Evolutionary conservation across 2,113 vertebrate genomes (phyloP), one percentile per base, ranked within the genome.

Genomic region (Poeciliopsis occidentalis): DNA sequence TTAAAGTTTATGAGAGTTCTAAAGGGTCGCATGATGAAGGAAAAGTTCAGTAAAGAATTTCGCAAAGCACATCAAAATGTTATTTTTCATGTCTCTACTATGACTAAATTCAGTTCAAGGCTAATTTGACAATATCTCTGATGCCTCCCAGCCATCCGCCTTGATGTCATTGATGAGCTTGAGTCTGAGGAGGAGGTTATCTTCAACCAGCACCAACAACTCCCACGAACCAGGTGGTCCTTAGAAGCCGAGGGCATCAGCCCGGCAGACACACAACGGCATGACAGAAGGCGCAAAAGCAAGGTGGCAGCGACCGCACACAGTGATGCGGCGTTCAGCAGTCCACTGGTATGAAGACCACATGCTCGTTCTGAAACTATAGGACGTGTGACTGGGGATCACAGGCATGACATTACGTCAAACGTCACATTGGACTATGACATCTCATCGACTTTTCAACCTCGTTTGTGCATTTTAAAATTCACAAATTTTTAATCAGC

Each of bases 261-360:
- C 47, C 61, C 71, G 4, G 61, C 78, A 64, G 78, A 78, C 32
- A 73, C 6, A 32, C 80, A 57, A 39, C 71, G 17, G 8, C 62
- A 47, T 44, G 75, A 69, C 41, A 74, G 37, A 65, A 70, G 37
- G 31, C 68, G 4, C 47, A 86, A 74, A 84, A 84, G 86, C 81
- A 91, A 81, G 72, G 62, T 75, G 12, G 31, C 67, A 15, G 85
- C 67, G 79, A 88, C 63, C 30, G 70, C 72, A 47, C 75, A 85
- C 11, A 87, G 81, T 26, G 57, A 85, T 7, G 79, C 85, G 67
- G 93, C 94, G 82, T 95, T 95, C 89, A 95, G 94, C 81, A 94
- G 94, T 80, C 91, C 89, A 3, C 86, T 94, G 90, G 94, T 95
- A 87, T 76, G 80, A 83, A 47, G 60, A 60, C 61, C 5, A 19